Conservation (phyloP, 2,888 invertebrate genomes). For the Drosophila dives region DNA sequence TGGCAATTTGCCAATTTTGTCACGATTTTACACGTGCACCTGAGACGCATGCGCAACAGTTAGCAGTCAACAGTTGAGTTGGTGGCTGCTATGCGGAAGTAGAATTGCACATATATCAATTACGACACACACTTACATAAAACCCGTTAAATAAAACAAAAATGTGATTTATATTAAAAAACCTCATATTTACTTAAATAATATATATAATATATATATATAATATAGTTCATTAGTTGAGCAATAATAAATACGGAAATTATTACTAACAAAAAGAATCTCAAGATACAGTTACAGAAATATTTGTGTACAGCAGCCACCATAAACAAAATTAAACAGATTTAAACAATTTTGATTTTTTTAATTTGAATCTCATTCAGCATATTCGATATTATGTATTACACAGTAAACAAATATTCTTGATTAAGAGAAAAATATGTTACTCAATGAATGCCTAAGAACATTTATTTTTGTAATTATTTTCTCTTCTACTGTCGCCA, state of each 20-base stretch:
- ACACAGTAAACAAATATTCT: not conserved
- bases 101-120: slow-evolving; percentile 16
- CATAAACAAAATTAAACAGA: not conserved
- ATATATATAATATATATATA: too few relatives aligned
- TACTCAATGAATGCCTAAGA: not conserved
- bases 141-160: not conserved
- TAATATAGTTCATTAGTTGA: not conserved
- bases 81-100: slow-evolving; percentile 45
- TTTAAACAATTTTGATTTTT: not conserved
- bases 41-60: slow-evolving; percentile 40
- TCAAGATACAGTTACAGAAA: not conserved
- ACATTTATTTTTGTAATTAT: not conserved
- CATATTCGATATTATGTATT: too few relatives aligned
- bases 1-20: slow-evolving; percentile 63
- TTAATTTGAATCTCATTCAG: not conserved
- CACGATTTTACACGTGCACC: slow-evolving; percentile 67
- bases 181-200: not conserved
- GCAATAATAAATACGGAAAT: not conserved
- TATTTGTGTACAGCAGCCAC: not conserved
- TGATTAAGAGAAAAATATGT: not conserved
- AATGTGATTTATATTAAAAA: not conserved
- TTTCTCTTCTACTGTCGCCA: slow-evolving; percentile 6
- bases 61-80: slow-evolving; percentile 5
- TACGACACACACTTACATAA: not conserved
- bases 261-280: not conserved